Evolutionary conservation across 1,140 invertebrate genomes (phyloP).

Genomic region (Acromyrmex echinatior): DNA sequence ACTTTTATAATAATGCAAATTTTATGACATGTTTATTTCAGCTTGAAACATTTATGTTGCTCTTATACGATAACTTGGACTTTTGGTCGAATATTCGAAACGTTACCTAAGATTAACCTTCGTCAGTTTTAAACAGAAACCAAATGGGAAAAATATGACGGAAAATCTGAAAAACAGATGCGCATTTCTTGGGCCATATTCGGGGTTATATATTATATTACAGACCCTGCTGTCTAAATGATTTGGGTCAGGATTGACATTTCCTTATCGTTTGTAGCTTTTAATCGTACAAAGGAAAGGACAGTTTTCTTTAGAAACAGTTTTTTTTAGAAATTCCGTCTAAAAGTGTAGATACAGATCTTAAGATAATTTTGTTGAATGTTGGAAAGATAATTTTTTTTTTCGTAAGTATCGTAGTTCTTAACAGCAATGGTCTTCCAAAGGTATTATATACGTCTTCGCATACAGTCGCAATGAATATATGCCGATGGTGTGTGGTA

Average conservation of each 20-base stretch:
- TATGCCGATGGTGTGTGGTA: neutral
- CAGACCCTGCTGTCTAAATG: neutral
- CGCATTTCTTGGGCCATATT: neutral
- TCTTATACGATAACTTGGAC: neutral
- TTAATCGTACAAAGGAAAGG: too few species aligned
- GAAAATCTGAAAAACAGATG: conserved; percentile 67
- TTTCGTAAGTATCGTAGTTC: too few species aligned
- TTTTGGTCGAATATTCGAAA: neutral
- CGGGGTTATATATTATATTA: neutral
- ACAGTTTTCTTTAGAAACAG: too few species aligned
- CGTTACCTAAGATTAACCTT: neutral
- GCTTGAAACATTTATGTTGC: neutral
- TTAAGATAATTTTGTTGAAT: too few species aligned
- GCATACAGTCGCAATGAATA: neutral
- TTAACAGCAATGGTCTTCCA: neutral
- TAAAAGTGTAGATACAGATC: too few species aligned
- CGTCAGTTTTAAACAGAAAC: neutral
- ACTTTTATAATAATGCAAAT: conserved; percentile 7
- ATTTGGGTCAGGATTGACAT: neutral
- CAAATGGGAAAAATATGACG: neutral
- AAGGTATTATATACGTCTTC: neutral
- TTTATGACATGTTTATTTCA: conserved; percentile 10
- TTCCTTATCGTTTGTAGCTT: neutral
- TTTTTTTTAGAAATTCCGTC: too few species aligned
- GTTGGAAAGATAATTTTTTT: too few species aligned